A percentile compares a stretch with the other conserved stretches of the same genome.
Conservation (phyloP, 1,140 invertebrate species). For the Drosophila baimaii region DNA sequence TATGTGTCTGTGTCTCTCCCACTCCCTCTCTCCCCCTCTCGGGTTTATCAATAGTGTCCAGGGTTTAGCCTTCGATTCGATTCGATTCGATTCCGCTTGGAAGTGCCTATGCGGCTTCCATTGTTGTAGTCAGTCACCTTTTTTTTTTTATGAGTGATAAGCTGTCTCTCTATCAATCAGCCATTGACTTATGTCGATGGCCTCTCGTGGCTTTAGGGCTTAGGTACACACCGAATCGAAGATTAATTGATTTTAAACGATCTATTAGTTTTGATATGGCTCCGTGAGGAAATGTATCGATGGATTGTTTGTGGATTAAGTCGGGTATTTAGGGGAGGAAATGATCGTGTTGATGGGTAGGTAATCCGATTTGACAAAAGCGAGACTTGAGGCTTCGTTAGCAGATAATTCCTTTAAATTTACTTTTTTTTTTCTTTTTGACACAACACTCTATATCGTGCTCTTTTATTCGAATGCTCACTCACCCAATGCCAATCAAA, state of each 20-base stretch:
- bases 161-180: conserved; percentile 51
- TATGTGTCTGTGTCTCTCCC: no score
- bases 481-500: conserved; percentile 46
- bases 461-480: conserved; percentile 25
- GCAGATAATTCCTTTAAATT: conserved; percentile 6
- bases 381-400: not conserved
- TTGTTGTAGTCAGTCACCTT: conserved; percentile 10
- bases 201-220: conserved; percentile 41
- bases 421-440: not conserved
- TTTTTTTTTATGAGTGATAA: conserved; percentile 25
- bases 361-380: not conserved
- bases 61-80: conserved; percentile 34
- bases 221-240: conserved; percentile 21
- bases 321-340: not conserved
- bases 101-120: conserved; percentile 6
- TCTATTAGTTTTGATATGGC: conserved; percentile 25
- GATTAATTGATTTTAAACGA: conserved; percentile 53
- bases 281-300: not conserved
- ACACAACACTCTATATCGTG: conserved; percentile 3
- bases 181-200: conserved; percentile 55
- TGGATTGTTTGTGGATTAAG: not conserved
- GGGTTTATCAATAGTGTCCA: conserved; percentile 18
- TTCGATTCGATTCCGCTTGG: conserved; percentile 6
- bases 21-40: not conserved
- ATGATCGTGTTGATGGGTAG: not conserved